Conservation (phyloP, 1,140 invertebrate genomes). For the Drosophila lacteicornis region DNA sequence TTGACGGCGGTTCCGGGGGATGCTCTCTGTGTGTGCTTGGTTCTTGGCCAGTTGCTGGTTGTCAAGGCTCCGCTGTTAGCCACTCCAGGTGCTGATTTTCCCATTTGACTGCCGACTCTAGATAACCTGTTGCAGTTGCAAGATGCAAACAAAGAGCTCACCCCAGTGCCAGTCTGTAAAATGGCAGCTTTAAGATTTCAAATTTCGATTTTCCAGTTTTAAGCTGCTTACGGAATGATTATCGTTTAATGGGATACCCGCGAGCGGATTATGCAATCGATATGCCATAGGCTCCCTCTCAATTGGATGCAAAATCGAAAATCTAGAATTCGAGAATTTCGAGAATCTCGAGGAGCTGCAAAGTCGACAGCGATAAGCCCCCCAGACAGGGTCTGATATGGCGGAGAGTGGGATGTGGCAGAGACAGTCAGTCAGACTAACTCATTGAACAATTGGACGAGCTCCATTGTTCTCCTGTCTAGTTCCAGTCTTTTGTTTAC, state of each 20-base stretch:
- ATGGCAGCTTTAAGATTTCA: conserved; percentile 13
- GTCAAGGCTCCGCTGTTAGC: neutral
- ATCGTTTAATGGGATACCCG: conserved; percentile 14
- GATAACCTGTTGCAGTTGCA: conserved; percentile 33
- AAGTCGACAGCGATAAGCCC: conserved; percentile 4
- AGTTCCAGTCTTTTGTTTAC: neutral
- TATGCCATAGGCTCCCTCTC: neutral
- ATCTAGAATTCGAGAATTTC: neutral
- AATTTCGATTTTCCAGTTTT: conserved; percentile 14
- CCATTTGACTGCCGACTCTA: conserved; percentile 16
- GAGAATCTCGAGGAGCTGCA: conserved; percentile 1
- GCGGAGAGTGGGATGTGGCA: neutral
- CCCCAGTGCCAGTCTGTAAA: neutral
- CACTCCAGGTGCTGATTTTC: conserved; percentile 1
- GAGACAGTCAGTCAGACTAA: neutral
- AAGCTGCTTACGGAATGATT: conserved; percentile 25
- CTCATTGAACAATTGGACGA: neutral
- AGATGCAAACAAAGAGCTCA: conserved; percentile 20
- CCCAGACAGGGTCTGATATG: neutral
- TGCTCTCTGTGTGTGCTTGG: neutral
- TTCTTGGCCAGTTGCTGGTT: neutral
- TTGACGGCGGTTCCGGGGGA: neutral
- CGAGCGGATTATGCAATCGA: conserved; percentile 17
- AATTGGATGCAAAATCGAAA: no score
- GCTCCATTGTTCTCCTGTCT: neutral